Base-by-base conservation (phyloP, 2,888 invertebrate species). In the Acleris sparsana region DNA sequence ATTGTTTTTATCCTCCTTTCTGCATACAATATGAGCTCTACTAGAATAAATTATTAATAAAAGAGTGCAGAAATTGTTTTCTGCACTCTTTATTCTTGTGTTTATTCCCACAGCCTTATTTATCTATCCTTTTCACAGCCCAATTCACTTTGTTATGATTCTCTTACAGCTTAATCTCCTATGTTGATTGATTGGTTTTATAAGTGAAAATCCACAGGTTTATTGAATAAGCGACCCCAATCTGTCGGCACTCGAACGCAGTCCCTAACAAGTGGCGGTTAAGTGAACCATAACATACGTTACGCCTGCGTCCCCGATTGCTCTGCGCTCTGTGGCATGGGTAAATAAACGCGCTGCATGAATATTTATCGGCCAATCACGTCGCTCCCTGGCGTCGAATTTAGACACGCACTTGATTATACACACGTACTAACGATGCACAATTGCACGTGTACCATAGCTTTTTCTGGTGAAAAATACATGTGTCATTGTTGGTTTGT, bases 331-430 rank as follows among this genome's bases (percentile, higher is more conserved):
- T 72, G 75, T 77, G 84, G 82, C 82, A 79, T 70, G 74, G 72
- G 80, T 81, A 83, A 85, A 87, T 84, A 85, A 80, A 80, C 77
- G 68, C 67, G n/a, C 68, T 68, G 69, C 67, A 74, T 77, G 75
- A 77, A 79, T 77, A 77, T 79, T 78, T 78, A 80, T 77, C 72
- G 72, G 73, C 68, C 72, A 70, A 74, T 74, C 73, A 66, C 63
- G 67, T 62, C 69, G 72, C 69, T 59, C 48, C 63, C 68, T 53
- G 56, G 56, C 63, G 67, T 68, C 46, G 57, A 62, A 62, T 66
- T 69, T 62, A 62, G 53, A 44, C 57, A 44, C 53, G 55, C 39
- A 22, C 56, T 43, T 67, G 49, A 57, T 67, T 62, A 58, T 63
- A 57, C 44, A 46, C 46, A 46, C 16, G 39, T 39, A 39, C 39